Evolutionary conservation across 2,797 vertebrate species (phyloP), one percentile per base, ranked within the genome.

Genomic region (Dryobates pubescens): DNA sequence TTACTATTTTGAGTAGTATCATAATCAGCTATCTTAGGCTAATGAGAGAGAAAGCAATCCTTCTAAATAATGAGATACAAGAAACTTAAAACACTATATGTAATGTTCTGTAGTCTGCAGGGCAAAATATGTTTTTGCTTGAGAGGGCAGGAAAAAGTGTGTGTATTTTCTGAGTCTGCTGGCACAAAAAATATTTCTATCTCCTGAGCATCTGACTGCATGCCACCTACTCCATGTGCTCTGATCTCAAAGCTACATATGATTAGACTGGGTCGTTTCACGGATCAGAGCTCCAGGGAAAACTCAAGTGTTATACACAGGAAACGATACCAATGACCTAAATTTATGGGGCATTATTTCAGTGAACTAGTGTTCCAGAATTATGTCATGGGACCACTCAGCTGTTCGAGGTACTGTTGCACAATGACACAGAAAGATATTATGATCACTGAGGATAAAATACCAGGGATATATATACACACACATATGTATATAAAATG

Each of bases 271-370:
- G 49, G 41, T 80, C 86, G 36, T 17, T 80, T 94, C 23, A 34
- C 30, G 27, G 88, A 85, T 84, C 74, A 93, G 85, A 82, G n/a
- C 78, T 82, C 41, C 43, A 70, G 54, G 58, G 62, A n/a, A 51
- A 88, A 53, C 10, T 82, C 85, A 51, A 74, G 34, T 75, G 13
- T 17, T 87, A 45, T 13, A 49, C 32, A 56, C 20, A 82, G 65
- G 63, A 92, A 90, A 59, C 18, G 68, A 27, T 71, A 36, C 10
- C 82, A 65, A 71, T 68, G 58, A 86, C 62, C 36, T 62, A 88
- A 79, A 30, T 85, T 92, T 88, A 82, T 56, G 73, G 49, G 45
- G 23, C 58, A 63, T 74, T 88, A 91, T 87, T 95, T 87, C 78
- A 82, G 71, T 73, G 64, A 89, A 82, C 24, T 10, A 47, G 4